Percentiles rank a stretch among this genome's conserved stretches.
phyloP scores from a whole-genome alignment of 2,888 invertebrate genomes.

The Thecocarcelia acutangulata region DNA sequence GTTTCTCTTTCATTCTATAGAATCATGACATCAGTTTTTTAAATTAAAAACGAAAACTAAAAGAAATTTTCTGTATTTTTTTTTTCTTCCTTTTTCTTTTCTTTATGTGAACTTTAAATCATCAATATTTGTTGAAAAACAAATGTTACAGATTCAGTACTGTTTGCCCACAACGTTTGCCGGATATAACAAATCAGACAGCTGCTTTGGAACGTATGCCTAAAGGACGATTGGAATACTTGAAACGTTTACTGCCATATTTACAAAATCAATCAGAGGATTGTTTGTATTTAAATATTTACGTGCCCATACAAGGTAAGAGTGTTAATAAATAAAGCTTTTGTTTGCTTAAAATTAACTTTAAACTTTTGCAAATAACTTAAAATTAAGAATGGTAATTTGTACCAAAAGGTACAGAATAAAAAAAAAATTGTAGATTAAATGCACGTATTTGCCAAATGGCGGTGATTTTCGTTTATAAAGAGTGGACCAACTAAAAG shows the following conservation, averaged over 20 bases:
- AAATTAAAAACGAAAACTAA: neutral
- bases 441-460: too few species aligned
- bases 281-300: constrained; percentile 97
- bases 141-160: constrained; percentile 86
- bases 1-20: neutral
- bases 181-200: constrained; percentile 92
- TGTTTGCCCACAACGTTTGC: constrained; percentile 95
- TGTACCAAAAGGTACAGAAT: too few species aligned
- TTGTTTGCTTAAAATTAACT: neutral
- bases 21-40: neutral
- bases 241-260: constrained; percentile 92
- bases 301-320: constrained; percentile 97
- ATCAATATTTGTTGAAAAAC: neutral
- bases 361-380: too few species aligned
- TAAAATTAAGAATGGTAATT: too few species aligned
- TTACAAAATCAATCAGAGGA: constrained; percentile 97
- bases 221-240: constrained; percentile 92
- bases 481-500: too few species aligned
- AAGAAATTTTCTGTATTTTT: constrained; percentile 62
- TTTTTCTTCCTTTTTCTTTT: constrained; percentile 59
- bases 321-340: constrained; percentile 67
- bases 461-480: too few species aligned
- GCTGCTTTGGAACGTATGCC: constrained; percentile 93
- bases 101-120: constrained; percentile 1
- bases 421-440: too few species aligned